Conservation (phyloP, 2,888 invertebrate genomes). For the Gastrophysa polygoni region DNA sequence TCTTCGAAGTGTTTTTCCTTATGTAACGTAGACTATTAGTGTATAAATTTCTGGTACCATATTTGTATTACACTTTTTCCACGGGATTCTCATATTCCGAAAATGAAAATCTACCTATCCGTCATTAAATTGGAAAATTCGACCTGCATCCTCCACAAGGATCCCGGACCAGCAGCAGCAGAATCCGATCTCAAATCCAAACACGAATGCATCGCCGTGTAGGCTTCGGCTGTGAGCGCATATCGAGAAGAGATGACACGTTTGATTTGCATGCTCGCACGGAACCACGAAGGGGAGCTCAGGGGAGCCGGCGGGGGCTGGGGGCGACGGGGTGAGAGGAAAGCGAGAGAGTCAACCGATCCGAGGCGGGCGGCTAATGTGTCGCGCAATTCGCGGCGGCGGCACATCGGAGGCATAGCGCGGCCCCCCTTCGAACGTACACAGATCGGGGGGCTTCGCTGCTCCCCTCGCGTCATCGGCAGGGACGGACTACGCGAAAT, state of each 20-base stretch:
- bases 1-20: no score
- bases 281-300: slow-evolving; percentile 36
- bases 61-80: no score
- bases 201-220: not conserved
- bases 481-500: not conserved
- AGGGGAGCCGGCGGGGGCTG: slow-evolving; percentile 34
- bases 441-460: slow-evolving; percentile 9
- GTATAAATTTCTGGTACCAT: no score
- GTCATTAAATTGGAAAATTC: no score
- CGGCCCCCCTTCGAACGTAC: slow-evolving; percentile 24
- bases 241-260: slow-evolving; percentile 47
- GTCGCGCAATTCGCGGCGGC: slow-evolving; percentile 48
- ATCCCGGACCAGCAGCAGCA: no score
- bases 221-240: not conserved
- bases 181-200: not conserved
- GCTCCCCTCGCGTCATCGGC: slow-evolving; percentile 28
- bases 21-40: no score
- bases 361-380: slow-evolving; percentile 52
- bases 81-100: no score
- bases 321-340: not conserved
- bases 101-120: no score
- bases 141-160: no score
- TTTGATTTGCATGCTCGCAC: slow-evolving; percentile 53
- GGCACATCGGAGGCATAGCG: not conserved
- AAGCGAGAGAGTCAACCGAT: slow-evolving; percentile 42